Base-by-base conservation (phyloP, 2,797 vertebrate genomes). In the Sus cebifrons region DNA sequence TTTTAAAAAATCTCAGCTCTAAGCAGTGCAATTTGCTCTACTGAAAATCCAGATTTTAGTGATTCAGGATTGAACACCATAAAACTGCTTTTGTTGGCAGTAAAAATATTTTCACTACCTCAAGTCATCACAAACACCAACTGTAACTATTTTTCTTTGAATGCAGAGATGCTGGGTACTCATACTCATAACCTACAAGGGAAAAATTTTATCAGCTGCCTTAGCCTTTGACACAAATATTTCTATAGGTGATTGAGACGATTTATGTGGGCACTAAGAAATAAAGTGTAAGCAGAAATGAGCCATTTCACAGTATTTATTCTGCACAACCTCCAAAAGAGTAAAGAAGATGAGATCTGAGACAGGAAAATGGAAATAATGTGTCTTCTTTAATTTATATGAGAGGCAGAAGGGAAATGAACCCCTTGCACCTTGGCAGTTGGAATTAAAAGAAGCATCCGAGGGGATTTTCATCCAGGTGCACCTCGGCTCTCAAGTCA, bases 141-240 rank as follows among this genome's bases (percentile, higher is more conserved):
- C 90, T 86, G 87, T 77, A 95, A 95, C 94, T 93, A 96, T 96
- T 98, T 97, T 97, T 96, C 95, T 97, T 97, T 96, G 87, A 94
- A 36, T 58, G 85, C 25, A 92, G 88, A 60, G 74, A 91, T 92
- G 20, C 85, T 77, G 12, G 77, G 64, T 96, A 86, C 71, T 96
- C 93, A 96, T 85, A 86, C 52, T 96, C 96, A 97, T 70, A 96
- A 96, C 58, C 89, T 96, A 95, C 93, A 91, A 89, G 82, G 67
- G 79, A 74, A 93, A 93, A 91, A 74, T 89, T 94, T 96, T 97
- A 97, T 95, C 92, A 94, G 82, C 90, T 96, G 77, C 92, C 82
- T 97, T 98, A 97, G 94, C 87, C 89, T 97, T 96, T 97, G 93
- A 97, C 94, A 95, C 93, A 98, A 97, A 96, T 89, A 95, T 97